Conservation (phyloP, 1,140 invertebrate genomes). For the Heliconius congener region DNA sequence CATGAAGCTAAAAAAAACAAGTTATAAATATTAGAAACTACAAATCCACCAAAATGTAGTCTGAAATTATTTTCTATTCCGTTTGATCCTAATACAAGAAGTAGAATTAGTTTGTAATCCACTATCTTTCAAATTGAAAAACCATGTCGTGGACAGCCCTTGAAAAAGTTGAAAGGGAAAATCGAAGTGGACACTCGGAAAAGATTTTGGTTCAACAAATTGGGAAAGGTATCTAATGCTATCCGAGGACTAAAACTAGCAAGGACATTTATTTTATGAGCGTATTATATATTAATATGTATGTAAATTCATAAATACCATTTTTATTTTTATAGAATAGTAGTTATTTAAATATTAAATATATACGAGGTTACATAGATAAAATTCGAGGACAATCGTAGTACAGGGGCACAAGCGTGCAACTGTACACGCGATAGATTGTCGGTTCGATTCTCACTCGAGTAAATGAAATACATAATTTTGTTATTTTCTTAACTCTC, state of each 20-base stretch:
- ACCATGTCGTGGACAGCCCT: slow-evolving; percentile 54
- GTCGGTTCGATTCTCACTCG: no score
- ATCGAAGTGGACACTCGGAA: slow-evolving; percentile 59
- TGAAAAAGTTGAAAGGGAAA: slow-evolving; percentile 52
- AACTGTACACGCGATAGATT: no score
- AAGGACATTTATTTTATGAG: background rate
- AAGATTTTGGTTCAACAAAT: slow-evolving; percentile 42
- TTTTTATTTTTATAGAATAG: background rate
- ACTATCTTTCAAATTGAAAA: slow-evolving; percentile 68
- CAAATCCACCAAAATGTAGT: background rate
- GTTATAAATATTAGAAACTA: background rate
- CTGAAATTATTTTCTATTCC: slow-evolving; percentile 4
- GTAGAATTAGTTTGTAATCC: slow-evolving; percentile 29
- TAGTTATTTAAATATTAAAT: background rate
- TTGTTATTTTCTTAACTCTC: no score
- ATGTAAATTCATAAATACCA: background rate
- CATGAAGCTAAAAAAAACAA: background rate
- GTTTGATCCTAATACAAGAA: slow-evolving; percentile 9
- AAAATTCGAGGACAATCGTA: no score
- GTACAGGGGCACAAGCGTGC: no score
- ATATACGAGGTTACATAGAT: no score
- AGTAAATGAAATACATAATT: no score
- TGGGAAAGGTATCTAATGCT: slow-evolving; percentile 33
- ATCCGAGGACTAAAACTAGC: background rate
- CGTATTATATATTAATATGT: background rate